These are phyloP conservation scores for Cyprinodon brontotheroides DNA, from an alignment of 2,113 vertebrate species.

Conservation along the genomic window DNA sequence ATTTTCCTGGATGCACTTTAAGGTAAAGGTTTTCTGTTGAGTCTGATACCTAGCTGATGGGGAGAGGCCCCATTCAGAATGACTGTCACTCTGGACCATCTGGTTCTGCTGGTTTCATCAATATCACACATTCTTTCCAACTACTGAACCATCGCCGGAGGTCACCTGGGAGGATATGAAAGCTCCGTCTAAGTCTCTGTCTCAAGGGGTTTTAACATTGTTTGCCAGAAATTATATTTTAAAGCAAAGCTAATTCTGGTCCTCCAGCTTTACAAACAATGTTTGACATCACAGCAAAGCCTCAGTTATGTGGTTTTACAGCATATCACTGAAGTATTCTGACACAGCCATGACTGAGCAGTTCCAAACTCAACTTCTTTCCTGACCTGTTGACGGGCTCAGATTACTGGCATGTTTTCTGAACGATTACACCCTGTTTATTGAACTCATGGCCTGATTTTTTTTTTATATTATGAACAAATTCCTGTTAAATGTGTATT, in stretches of 20 bases:
- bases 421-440: not conserved
- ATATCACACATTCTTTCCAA: slow-evolving; percentile 46
- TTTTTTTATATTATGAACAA: slow-evolving; percentile 15
- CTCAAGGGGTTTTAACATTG: not conserved
- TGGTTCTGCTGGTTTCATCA: slow-evolving; percentile 25
- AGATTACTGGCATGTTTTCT: not conserved
- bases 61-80: slow-evolving; percentile 12
- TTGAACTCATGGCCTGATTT: slow-evolving; percentile 1
- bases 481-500: slow-evolving; percentile 30
- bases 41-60: not conserved
- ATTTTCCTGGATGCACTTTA: slow-evolving; percentile 23
- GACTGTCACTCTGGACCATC: slow-evolving; percentile 27
- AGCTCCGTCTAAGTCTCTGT: not conserved
- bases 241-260: not conserved
- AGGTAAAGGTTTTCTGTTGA: not conserved
- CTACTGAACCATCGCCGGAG: not conserved
- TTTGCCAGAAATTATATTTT: not conserved
- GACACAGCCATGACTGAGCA: slow-evolving; percentile 14
- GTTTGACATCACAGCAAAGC: not conserved
- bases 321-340: not conserved
- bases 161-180: not conserved
- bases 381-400: not conserved
- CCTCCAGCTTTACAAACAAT: not conserved
- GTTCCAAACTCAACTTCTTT: slow-evolving; percentile 1
- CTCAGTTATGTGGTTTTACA: not conserved